Conservation (phyloP, 2,888 invertebrate species). For the Euclidia mi region DNA sequence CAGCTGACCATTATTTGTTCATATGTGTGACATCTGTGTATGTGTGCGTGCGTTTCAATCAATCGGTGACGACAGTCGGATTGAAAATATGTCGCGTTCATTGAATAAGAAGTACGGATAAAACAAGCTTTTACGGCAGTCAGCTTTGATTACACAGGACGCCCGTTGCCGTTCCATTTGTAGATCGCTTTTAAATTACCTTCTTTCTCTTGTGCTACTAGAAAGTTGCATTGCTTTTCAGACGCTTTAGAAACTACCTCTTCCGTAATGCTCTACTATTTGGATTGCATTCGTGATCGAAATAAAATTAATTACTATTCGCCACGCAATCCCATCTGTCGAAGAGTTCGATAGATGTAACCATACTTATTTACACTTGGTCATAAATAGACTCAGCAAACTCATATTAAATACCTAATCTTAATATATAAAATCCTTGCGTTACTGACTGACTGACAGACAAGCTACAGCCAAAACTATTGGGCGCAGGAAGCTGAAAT, state of each 20-base stretch:
- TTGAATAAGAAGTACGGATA: conserved; percentile 56
- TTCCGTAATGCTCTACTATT: not conserved
- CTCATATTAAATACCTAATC: no score
- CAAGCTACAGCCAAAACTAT: no score
- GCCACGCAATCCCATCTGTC: no score
- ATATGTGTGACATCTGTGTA: conserved; percentile 68
- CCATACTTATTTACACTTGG: no score
- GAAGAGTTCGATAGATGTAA: no score
- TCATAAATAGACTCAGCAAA: no score
- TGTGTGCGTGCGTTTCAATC: conserved; percentile 74
- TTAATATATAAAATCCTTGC: no score
- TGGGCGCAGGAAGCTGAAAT: no score
- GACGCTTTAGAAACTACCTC: not conserved
- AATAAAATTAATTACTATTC: no score
- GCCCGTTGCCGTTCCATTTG: conserved; percentile 26
- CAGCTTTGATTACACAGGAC: conserved; percentile 39
- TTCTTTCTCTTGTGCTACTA: conserved; percentile 12
- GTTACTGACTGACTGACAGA: no score
- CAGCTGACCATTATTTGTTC: conserved; percentile 84
- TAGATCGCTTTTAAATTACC: conserved; percentile 17
- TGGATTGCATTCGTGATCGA: not conserved
- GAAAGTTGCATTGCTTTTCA: conserved; percentile 1
- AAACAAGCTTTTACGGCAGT: conserved; percentile 41
- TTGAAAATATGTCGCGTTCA: conserved; percentile 67
- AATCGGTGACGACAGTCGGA: conserved; percentile 74